Base-by-base conservation (phyloP, 2,113 vertebrate genomes). In the Procavia capensis region DNA sequence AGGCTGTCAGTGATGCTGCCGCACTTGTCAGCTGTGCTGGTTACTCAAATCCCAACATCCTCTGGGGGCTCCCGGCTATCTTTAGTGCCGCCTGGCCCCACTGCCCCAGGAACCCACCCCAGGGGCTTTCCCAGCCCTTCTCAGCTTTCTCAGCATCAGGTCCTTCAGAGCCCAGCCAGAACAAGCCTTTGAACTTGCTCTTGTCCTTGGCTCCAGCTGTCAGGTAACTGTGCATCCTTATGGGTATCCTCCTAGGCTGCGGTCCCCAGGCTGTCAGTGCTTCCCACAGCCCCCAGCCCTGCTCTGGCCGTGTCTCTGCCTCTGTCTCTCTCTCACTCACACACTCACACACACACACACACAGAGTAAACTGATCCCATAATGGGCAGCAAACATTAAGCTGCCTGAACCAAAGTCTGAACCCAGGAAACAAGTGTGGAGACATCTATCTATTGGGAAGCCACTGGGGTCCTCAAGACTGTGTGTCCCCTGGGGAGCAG, bases 21-120 rank as follows among this genome's bases (percentile, higher is more conserved):
- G 80, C 78, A 85, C 81, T 90, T 95, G 96, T 95, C 76, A 39
- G 20, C 66, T 92, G 81, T 22, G 90, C 80, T 80, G 88, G 82
- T 29, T 6, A 1, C 16, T 14, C 5, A 41, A 47, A 45, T 50
- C 81, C 59, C 1, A 2, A 50, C 45, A n/a, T 9, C 14, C 90
- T 27, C 95, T 29, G 3, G 0, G 72, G 92, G 59, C 36, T 75
- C 19, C 0, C 57, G 29, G 61, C 94, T 95, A 88, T 95, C 88
- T 97, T 97, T 88, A 95, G 93, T 57, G 75, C 68, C 31, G 16
- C 31, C 59, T 72, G 88, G 25, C 66, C 83, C 25, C 25, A 10
- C 63, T 57, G 1, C 59, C 64, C 70, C 54, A 3, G 50, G 75
- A 68, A 14, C 4, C n/a, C 70, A 78, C 88, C 70, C 81, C 24